phyloP scores from a whole-genome alignment of 2,113 vertebrate genomes.

The Rafetus swinhoei region DNA sequence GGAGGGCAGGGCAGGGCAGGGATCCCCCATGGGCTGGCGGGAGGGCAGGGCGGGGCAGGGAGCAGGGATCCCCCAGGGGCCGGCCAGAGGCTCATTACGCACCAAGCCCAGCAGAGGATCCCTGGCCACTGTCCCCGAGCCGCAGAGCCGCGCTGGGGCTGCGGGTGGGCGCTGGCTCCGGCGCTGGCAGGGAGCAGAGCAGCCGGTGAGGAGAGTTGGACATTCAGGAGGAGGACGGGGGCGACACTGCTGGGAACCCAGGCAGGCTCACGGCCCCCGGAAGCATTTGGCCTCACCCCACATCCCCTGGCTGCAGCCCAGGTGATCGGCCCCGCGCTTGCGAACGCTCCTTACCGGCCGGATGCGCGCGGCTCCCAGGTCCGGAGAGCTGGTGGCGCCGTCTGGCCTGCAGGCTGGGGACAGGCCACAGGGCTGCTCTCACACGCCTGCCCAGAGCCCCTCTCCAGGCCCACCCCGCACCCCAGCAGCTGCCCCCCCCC shows the following conservation, averaged over 20 bases:
- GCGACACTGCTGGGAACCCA: not conserved
- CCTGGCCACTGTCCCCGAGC: not conserved
- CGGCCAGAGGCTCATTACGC: not conserved
- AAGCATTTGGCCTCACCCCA: not conserved
- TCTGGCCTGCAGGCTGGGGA: conserved; percentile 58
- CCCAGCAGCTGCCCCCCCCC: not conserved
- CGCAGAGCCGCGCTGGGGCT: not conserved
- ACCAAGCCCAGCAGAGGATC: not conserved
- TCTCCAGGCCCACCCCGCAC: not conserved
- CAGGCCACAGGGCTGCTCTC: not conserved
- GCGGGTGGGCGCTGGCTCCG: no score
- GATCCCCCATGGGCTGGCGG: no score
- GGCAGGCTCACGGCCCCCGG: not conserved
- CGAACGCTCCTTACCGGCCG: conserved; percentile 79
- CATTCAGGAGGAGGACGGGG: not conserved
- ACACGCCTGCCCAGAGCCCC: not conserved
- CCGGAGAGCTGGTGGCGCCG: conserved; percentile 56
- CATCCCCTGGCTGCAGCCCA: no score
- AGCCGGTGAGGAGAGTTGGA: not conserved
- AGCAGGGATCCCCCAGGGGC: no score
- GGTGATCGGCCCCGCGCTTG: not conserved
- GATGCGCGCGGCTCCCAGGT: conserved; percentile 73
- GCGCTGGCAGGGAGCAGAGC: not conserved
- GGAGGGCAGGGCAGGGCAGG: no score
- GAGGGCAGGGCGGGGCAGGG: no score